Base-by-base conservation (phyloP, 1,140 invertebrate species). In the Mercenaria mercenaria region DNA sequence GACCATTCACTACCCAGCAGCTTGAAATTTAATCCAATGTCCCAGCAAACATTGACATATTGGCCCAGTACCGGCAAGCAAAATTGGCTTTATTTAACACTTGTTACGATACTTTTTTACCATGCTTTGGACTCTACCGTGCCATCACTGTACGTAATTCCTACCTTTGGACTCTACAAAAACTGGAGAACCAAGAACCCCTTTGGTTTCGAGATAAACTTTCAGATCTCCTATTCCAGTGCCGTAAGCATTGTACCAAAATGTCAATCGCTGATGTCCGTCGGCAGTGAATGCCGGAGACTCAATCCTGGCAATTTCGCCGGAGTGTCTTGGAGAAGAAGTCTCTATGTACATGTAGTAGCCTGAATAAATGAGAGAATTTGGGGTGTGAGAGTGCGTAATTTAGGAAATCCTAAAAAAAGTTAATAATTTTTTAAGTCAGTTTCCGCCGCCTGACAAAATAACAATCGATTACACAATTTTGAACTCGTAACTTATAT, bases 311-410 rank as follows among this genome's bases (percentile, higher is more conserved):
- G 72, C 72, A 43, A 43, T 43, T 3, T 76, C 72, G 1, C 72
- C 72, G 1, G 18, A 0, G 13, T 26, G 20, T 26, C 41, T 10
- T 4, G 72, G 72, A 1, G 72, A 43, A 23, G 72, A 76, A 8
- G 72, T 47, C 26, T 76, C 72, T 15, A 76, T 47, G 26, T 76
- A 76, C 72, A 76, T 76, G 41, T 76, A 76, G 41, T 50, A 76
- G 4, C 72, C 72, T 76, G 8, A 41, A 50, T 8, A 41, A 72
- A 56, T 56, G 52, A 47, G 18, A 47, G 8, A 47, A n/a, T n/a
- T n/a, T n/a, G n/a, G n/a, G n/a, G n/a, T n/a, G n/a, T n/a, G n/a
- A n/a, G n/a, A n/a, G n/a, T n/a, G n/a, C n/a, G n/a, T n/a, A n/a
- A n/a, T n/a, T n/a, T n/a, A n/a, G n/a, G n/a, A n/a, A n/a, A n/a